Base-by-base conservation (phyloP, 2,113 vertebrate genomes). In the Sinocyclocheilus anophthalmus region DNA sequence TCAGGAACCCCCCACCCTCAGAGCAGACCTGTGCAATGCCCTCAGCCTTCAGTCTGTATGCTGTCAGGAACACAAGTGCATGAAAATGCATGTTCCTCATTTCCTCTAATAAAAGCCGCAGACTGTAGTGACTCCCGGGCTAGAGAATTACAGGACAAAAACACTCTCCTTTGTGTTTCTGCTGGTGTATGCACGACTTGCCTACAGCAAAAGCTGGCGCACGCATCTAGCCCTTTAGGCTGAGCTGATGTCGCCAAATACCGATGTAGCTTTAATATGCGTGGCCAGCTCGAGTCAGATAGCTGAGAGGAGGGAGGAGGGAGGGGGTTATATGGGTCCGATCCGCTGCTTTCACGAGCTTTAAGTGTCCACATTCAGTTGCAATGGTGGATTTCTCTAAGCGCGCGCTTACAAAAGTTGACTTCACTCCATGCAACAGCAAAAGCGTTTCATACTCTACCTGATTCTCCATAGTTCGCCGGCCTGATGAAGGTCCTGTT, bases 391-490 rank as follows among this genome's bases (percentile, higher is more conserved):
- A 83, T 83, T 83, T 55, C 81, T 37, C 65, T 39, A 83, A 33
- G 81, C 65, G 48, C 81, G 81, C 81, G 81, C 45, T 91, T 88
- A 85, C 84, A 88, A 89, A 90, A 87, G 88, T 87, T 85, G 14
- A 90, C 90, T 18, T 83, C 57, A 76, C 83, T 70, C 48, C 65
- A 83, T 72, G 81, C 81, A 61, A 75, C 55, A 53, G 16, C 20
- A 45, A 53, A 67, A 67, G 63, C 61, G 72, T 24, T 55, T 30
- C 73, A 33, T 50, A 82, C 77, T 39, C 90, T 96, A 96, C 97
- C 96, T 97, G 96, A 94, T 97, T 97, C 94, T 97, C 96, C 96
- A 96, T 97, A 95, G 94, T 94, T 86, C 89, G 94, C 93, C 85
- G 91, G 92, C 90, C 92, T 92, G 90, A 91, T 91, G 92, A 90